Percentiles rank a stretch among this genome's conserved stretches.
Conservation (phyloP, 2,113 vertebrate species). For the Hippolais icterina region DNA sequence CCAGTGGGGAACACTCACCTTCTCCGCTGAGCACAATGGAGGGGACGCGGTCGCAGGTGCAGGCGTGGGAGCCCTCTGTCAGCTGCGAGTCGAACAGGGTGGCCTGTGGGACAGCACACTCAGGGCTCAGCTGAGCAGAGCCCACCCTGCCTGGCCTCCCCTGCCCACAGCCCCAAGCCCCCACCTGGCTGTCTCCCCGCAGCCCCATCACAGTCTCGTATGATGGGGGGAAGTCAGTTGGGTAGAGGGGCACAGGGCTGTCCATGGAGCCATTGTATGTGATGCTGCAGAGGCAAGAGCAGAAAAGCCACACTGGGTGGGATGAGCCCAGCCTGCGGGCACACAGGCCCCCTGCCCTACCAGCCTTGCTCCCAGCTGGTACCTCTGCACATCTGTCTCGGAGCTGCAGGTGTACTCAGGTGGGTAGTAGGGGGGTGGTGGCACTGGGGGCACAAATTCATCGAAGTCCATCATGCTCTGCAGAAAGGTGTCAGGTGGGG, state of each 20-base stretch:
- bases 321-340: neutral
- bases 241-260: constrained; percentile 91
- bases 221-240: constrained; percentile 92
- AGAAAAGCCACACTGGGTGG: neutral
- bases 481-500: constrained; percentile 88
- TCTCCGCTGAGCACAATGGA: constrained; percentile 89
- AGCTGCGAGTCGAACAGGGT: constrained; percentile 87
- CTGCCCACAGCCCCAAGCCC: rapidly evolving
- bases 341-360: rapidly evolving
- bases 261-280: constrained; percentile 98
- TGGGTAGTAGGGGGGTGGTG: constrained; percentile 93
- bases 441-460: constrained; percentile 94
- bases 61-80: constrained; percentile 76
- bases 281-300: constrained; percentile 75
- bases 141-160: neutral
- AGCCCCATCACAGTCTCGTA: constrained; percentile 95
- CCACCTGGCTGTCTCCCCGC: constrained; percentile 87
- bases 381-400: constrained; percentile 95
- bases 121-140: neutral
- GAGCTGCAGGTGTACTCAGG: constrained; percentile 98
- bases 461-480: constrained; percentile 93
- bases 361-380: neutral
- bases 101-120: constrained; percentile 64
- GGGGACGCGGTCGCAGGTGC: constrained; percentile 82
- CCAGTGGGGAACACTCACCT: neutral